Evolutionary conservation across 1,140 invertebrate genomes (phyloP).

Genomic region (Hypsibius dujardini): DNA sequence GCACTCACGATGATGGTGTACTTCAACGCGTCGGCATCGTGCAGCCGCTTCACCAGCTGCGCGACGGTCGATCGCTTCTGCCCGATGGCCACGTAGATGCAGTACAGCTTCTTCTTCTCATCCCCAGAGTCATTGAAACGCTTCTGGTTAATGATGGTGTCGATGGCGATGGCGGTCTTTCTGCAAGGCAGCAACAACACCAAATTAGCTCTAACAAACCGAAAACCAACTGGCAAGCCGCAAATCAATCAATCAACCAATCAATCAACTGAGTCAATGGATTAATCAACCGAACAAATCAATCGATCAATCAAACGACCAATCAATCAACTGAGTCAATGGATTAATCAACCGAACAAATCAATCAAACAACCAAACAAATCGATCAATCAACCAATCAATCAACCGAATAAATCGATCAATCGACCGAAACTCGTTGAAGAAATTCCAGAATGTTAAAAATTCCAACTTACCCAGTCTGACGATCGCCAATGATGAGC

Average conservation of each 20-base stretch:
- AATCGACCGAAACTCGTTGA: neutral
- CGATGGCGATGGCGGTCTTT: conserved; percentile 97
- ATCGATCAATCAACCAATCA: too few relatives aligned
- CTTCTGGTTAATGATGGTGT: conserved; percentile 99
- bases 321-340: too few relatives aligned
- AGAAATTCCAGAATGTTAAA: conserved; percentile 13
- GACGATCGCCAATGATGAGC: conserved; percentile 99
- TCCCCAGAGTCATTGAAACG: conserved; percentile 87
- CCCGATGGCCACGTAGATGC: conserved; percentile 98
- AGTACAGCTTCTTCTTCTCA: conserved; percentile 98
- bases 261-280: too few relatives aligned
- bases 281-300: too few relatives aligned
- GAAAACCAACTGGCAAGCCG: too few relatives aligned
- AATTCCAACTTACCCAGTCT: conserved; percentile 58
- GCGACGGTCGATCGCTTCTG: conserved; percentile 99
- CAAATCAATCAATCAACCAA: too few relatives aligned
- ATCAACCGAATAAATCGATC: too few relatives aligned
- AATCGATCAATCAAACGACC: too few relatives aligned
- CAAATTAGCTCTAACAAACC: neutral
- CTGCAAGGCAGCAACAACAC: conserved; percentile 35
- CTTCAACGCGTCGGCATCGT: conserved; percentile 84
- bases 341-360: too few relatives aligned
- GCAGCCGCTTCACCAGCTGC: conserved; percentile 92
- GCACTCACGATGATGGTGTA: conserved; percentile 97
- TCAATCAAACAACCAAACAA: too few relatives aligned